Conservation (phyloP, 1,140 invertebrate species). For the Plutomurus gul region DNA sequence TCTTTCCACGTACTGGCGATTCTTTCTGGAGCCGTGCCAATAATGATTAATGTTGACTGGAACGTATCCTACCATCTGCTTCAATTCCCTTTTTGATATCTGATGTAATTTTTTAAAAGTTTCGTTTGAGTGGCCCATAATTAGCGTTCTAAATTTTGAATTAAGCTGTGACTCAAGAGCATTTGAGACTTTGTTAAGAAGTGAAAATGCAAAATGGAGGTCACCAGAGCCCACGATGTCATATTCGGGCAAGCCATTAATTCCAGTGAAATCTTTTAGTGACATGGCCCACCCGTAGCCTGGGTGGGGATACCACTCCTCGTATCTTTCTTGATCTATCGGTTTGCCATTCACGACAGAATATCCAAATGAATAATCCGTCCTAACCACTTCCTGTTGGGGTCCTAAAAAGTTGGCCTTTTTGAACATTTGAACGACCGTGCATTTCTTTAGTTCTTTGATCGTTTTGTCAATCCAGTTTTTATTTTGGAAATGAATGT, state of each 20-base stretch:
- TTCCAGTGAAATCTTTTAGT: neutral
- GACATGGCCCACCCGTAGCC: conserved; percentile 38
- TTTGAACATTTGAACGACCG: conserved; percentile 34
- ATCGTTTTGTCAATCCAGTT: conserved; percentile 25
- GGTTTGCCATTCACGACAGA: conserved; percentile 2
- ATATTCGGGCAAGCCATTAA: conserved; percentile 24
- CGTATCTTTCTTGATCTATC: neutral
- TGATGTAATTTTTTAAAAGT: neutral
- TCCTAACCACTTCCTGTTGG: neutral
- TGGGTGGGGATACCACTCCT: conserved; percentile 35
- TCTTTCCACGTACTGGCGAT: conserved; percentile 19
- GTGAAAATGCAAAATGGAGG: conserved; percentile 36
- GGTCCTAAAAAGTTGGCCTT: conserved; percentile 21
- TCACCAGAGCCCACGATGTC: conserved; percentile 33
- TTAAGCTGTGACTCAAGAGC: neutral
- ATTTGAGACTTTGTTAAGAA: conserved; percentile 15
- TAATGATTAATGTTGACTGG: conserved; percentile 4
- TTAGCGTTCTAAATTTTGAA: neutral
- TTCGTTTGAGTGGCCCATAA: neutral
- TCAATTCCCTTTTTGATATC: neutral
- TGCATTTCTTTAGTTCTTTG: neutral
- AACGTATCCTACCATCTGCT: neutral
- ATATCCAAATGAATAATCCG: conserved; percentile 39
- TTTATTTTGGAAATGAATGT: neutral
- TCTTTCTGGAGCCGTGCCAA: conserved; percentile 24